Percentiles rank a stretch among this genome's conserved stretches.
phyloP scores from a whole-genome alignment of 2,113 vertebrate species.

The Varanus komodoensis region DNA sequence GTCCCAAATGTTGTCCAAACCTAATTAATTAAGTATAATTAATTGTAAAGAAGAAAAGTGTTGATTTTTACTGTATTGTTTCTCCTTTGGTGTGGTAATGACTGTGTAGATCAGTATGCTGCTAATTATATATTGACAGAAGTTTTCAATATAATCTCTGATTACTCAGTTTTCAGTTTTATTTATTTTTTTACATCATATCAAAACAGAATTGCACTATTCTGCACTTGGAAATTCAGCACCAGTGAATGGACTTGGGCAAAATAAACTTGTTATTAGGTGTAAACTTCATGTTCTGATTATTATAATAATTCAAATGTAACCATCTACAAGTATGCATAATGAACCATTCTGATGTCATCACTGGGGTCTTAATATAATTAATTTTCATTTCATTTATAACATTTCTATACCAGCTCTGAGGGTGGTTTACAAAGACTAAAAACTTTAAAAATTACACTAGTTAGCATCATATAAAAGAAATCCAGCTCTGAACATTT shows the following conservation, averaged over 20 bases:
- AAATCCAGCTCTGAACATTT: too few relatives aligned
- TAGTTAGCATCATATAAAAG: too few relatives aligned
- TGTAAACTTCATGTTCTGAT: constrained; percentile 70
- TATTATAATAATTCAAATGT: constrained; percentile 77
- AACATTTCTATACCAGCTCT: too few relatives aligned
- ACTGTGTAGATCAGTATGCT: constrained; percentile 74
- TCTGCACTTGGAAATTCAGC: constrained; percentile 80
- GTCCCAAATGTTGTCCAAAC: constrained; percentile 24
- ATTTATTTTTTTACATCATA: constrained; percentile 79
- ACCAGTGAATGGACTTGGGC: constrained; percentile 78
- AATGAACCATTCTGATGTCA: neutral
- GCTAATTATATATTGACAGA: constrained; percentile 79
- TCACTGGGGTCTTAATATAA: neutral
- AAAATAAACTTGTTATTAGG: constrained; percentile 79
- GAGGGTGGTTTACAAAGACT: too few relatives aligned
- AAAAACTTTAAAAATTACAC: too few relatives aligned
- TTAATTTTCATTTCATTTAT: neutral
- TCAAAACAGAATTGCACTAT: constrained; percentile 75
- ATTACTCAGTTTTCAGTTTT: constrained; percentile 81
- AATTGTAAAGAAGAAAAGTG: constrained; percentile 56
- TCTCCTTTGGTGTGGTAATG: constrained; percentile 61
- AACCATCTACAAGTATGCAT: constrained; percentile 54
- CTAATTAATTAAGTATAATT: constrained; percentile 45
- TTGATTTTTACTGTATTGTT: constrained; percentile 50
- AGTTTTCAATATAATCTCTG: constrained; percentile 63